phyloP scores from a whole-genome alignment of 2,113 vertebrate species.

The Amblyopsis rosae region DNA sequence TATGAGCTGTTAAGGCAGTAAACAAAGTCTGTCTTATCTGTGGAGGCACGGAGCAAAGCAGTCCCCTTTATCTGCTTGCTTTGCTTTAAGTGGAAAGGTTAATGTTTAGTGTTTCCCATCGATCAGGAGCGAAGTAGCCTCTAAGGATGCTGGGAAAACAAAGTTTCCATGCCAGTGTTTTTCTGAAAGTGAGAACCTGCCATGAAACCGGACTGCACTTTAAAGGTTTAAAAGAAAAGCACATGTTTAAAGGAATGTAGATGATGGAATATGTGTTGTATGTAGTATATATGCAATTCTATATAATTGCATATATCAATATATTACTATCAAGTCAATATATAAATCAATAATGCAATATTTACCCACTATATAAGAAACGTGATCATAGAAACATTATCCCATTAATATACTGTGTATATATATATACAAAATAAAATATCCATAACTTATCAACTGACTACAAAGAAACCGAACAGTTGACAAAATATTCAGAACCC shows the following conservation, averaged over 20 bases:
- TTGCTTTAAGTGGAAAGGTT: constrained; percentile 13
- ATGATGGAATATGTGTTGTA: too few species aligned
- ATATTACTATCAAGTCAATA: too few species aligned
- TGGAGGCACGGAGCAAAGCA: not conserved
- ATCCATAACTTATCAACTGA: constrained; percentile 76
- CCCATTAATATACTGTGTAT: too few species aligned
- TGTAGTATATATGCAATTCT: too few species aligned
- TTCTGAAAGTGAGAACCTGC: not conserved
- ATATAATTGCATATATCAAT: too few species aligned
- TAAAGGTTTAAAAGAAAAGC: too few species aligned
- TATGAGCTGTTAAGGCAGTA: not conserved
- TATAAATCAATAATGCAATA: too few species aligned
- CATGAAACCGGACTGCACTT: too few species aligned
- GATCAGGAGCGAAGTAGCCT: not conserved
- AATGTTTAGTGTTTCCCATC: not conserved
- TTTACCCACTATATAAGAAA: too few species aligned
- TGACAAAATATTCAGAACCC: constrained; percentile 58
- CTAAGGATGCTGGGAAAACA: not conserved
- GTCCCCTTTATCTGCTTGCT: constrained; percentile 8
- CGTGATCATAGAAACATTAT: too few species aligned
- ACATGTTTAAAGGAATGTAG: too few species aligned
- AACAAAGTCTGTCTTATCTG: constrained; percentile 6
- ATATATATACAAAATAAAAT: constrained; percentile 52
- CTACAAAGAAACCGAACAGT: constrained; percentile 72
- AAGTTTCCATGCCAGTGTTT: not conserved